Evolutionary conservation across 2,888 invertebrate species (phyloP).

Genomic region (Galerucella calmariensis): DNA sequence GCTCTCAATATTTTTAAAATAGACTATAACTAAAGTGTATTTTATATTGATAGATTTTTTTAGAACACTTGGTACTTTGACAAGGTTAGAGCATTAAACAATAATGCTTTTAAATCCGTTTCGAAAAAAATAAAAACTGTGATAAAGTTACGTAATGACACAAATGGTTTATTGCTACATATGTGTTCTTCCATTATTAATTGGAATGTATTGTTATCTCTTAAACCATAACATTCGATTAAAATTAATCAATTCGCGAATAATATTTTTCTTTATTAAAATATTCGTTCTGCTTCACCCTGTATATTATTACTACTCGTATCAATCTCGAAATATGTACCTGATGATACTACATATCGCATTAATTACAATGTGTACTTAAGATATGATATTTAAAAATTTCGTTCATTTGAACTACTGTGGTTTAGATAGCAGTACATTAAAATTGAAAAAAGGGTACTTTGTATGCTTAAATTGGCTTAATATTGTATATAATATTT

Average conservation of each 20-base stretch:
- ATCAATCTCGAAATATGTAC: not conserved
- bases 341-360: not conserved
- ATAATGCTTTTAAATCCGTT: slow-evolving; percentile 1
- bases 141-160: slow-evolving; percentile 23
- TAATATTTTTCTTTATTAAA: not conserved
- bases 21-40: no score
- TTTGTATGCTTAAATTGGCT: not conserved
- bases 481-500: not conserved
- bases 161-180: not conserved
- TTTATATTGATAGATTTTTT: not conserved
- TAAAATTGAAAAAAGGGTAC: not conserved
- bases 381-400: no score
- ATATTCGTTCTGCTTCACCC: not conserved
- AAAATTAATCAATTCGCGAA: not conserved
- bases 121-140: slow-evolving; percentile 20
- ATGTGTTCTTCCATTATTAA: not conserved
- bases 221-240: not conserved
- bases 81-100: not conserved
- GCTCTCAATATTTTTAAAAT: no score
- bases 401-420: not conserved
- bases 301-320: not conserved
- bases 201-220: slow-evolving; percentile 3
- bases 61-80: slow-evolving; percentile 3
- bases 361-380: not conserved
- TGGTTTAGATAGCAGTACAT: not conserved